Percentiles rank a stretch among this genome's conserved stretches.
These are phyloP conservation scores for Sebastes schlegelii DNA, from an alignment of 2,113 vertebrate genomes.

Conservation along the genomic window DNA sequence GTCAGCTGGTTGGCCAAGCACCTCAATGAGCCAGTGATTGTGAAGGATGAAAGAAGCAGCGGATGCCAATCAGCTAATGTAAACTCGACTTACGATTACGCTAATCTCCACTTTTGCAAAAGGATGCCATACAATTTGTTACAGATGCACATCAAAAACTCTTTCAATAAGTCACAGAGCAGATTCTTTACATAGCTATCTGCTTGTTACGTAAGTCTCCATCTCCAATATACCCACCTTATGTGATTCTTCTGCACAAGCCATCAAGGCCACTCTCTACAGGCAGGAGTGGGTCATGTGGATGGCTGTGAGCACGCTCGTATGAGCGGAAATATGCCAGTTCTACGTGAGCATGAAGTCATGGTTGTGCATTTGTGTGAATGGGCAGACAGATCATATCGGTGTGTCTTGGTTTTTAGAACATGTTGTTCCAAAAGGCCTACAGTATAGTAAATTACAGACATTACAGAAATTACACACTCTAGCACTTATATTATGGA, in stretches of 20 bases:
- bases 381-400: neutral
- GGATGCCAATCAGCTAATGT: neutral
- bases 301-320: slow-evolving; percentile 1
- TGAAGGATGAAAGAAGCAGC: slow-evolving; percentile 10
- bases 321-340: neutral
- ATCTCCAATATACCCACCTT: neutral
- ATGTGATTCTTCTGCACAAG: slow-evolving; percentile 16
- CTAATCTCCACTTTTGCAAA: neutral
- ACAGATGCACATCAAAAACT: neutral
- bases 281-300: slow-evolving; percentile 3
- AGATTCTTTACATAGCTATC: neutral
- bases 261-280: slow-evolving; percentile 9
- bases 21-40: slow-evolving; percentile 1
- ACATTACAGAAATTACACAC: slow-evolving; percentile 7
- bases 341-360: slow-evolving; percentile 4
- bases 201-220: neutral
- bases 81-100: neutral
- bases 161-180: neutral
- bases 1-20: slow-evolving; percentile 2
- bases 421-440: slow-evolving; percentile 16
- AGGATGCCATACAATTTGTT: neutral
- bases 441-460: slow-evolving; percentile 8
- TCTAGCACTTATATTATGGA: slow-evolving; percentile 3
- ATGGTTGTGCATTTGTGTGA: slow-evolving; percentile 10
- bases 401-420: neutral